phyloP scores from a whole-genome alignment of 2,113 vertebrate species.

The Furnarius figulus region DNA sequence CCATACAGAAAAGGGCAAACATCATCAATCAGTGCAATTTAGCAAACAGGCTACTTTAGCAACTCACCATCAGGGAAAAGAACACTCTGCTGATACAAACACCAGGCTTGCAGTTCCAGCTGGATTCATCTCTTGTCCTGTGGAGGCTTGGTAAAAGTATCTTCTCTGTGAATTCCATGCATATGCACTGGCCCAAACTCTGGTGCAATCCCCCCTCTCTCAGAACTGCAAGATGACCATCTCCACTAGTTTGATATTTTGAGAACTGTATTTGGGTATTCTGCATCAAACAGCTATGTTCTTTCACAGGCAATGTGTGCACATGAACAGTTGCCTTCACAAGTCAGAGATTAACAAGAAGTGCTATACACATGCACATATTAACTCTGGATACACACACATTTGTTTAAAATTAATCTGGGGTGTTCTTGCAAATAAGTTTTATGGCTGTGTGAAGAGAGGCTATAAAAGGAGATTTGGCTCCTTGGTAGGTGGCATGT shows the following conservation, averaged over 20 bases:
- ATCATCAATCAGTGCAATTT: background rate
- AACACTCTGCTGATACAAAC: background rate
- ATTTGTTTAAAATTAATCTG: conserved; percentile 35
- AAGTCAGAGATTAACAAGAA: background rate
- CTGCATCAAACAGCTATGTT: background rate
- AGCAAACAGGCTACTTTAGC: background rate
- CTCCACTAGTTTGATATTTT: background rate
- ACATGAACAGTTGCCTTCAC: background rate
- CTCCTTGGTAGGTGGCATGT: conserved; percentile 17
- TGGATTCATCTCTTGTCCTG: background rate
- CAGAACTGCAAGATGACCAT: background rate
- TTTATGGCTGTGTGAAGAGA: conserved; percentile 10
- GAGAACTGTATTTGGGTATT: background rate
- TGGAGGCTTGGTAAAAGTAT: background rate
- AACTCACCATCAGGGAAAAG: background rate
- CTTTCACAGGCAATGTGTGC: background rate
- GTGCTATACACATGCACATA: background rate
- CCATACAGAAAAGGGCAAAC: background rate
- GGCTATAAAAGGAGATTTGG: conserved; percentile 15
- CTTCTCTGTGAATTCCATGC: background rate
- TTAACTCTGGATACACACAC: background rate
- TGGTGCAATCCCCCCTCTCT: background rate
- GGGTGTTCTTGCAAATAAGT: background rate
- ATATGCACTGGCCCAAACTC: background rate
- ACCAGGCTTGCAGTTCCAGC: background rate